Conservation (phyloP, 2,113 vertebrate genomes). For the Cynopterus brachyotis region DNA sequence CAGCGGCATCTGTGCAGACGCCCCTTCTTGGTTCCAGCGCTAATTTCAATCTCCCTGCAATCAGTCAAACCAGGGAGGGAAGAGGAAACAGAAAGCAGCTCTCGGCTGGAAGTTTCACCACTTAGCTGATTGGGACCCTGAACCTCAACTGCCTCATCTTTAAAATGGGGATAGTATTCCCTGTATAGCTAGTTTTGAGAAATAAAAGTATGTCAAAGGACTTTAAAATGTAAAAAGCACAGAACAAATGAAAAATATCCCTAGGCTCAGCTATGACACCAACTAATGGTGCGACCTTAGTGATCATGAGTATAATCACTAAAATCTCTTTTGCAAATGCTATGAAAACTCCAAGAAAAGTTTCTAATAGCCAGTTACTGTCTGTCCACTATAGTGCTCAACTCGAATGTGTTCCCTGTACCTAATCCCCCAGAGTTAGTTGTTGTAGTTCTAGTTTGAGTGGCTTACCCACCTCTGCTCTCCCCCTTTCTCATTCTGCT, state of each 20-base stretch:
- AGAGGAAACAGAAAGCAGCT: neutral
- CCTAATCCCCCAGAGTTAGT: neutral
- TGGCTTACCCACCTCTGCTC: neutral
- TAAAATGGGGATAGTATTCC: neutral
- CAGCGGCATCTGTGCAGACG: neutral
- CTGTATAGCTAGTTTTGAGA: neutral
- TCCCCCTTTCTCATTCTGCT: neutral
- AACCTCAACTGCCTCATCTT: neutral
- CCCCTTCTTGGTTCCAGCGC: neutral
- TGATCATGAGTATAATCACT: neutral
- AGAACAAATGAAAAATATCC: neutral
- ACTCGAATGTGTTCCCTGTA: neutral
- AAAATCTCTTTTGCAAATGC: neutral
- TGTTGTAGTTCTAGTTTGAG: neutral
- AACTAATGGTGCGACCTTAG: neutral
- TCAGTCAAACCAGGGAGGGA: neutral
- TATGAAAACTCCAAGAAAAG: neutral
- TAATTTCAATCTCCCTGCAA: neutral
- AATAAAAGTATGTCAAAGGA: neutral
- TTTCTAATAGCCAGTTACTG: neutral
- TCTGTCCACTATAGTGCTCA: neutral
- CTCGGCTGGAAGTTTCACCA: neutral
- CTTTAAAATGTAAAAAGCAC: slow-evolving; percentile 13
- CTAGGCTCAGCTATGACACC: neutral
- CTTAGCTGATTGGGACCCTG: neutral